A percentile compares a stretch with the other conserved stretches of the same genome.
Evolutionary conservation across 2,797 vertebrate species (phyloP).

Genomic region (Syncerus caffer): DNA sequence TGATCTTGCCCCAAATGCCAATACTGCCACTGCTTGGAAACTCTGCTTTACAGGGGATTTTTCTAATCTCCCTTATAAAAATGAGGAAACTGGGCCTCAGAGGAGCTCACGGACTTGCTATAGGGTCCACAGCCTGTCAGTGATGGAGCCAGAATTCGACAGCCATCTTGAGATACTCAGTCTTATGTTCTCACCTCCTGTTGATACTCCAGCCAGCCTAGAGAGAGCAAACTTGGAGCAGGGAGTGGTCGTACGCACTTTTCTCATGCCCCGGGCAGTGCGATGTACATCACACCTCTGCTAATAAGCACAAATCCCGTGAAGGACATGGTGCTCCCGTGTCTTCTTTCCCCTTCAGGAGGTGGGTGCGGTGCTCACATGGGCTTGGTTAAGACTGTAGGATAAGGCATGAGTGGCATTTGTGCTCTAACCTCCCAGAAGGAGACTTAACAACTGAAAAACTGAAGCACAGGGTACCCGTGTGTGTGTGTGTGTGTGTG

Average conservation of each 20-base stretch:
- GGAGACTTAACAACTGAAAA: conserved; percentile 59
- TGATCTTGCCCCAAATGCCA: neutral
- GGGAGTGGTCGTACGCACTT: neutral
- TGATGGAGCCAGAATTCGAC: neutral
- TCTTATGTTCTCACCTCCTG: neutral
- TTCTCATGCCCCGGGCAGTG: neutral
- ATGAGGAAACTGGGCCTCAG: neutral
- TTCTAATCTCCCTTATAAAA: neutral
- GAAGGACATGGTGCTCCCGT: neutral
- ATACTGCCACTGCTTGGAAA: neutral
- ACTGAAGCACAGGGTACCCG: neutral
- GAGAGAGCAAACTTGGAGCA: neutral
- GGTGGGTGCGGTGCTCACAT: neutral
- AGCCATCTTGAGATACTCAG: neutral
- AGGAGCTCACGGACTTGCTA: neutral
- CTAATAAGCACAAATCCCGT: neutral
- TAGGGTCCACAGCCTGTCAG: neutral
- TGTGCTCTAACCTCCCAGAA: conserved; percentile 36
- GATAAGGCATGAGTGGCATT: neutral
- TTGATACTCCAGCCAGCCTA: neutral
- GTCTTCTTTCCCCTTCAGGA: neutral
- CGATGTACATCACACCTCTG: neutral
- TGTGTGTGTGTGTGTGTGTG: neutral
- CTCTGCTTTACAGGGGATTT: neutral
- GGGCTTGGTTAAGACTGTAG: neutral